phyloP scores from a whole-genome alignment of 2,888 invertebrate species.

The Cyaniris semiargus region DNA sequence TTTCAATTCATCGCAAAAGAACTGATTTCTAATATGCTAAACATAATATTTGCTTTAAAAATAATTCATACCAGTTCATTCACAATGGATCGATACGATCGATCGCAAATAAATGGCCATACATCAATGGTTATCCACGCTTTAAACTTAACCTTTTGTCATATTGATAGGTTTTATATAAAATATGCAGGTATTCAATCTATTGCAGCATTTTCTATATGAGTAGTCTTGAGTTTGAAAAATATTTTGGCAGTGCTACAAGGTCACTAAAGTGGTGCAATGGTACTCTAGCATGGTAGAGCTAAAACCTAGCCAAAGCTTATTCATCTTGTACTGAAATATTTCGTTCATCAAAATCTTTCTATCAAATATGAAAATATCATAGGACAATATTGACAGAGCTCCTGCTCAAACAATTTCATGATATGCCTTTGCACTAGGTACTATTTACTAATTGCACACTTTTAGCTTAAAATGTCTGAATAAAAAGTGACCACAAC shows the following conservation, averaged over 20 bases:
- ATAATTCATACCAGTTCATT: too few relatives aligned
- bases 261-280: background rate
- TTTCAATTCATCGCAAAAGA: too few relatives aligned
- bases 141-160: background rate
- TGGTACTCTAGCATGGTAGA: slow-evolving; percentile 1
- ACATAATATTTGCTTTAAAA: too few relatives aligned
- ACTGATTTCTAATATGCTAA: too few relatives aligned
- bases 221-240: background rate
- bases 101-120: too few relatives aligned
- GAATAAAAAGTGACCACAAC: background rate
- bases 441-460: too few relatives aligned
- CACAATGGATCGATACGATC: too few relatives aligned
- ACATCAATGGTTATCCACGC: too few relatives aligned
- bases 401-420: background rate
- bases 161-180: background rate
- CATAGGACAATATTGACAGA: background rate
- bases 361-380: background rate
- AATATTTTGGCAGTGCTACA: slow-evolving; percentile 5
- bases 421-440: background rate
- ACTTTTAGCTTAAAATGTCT: background rate
- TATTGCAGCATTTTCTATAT: background rate
- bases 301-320: background rate
- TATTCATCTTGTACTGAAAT: background rate
- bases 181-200: background rate
- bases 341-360: background rate